Evolutionary conservation across 2,113 vertebrate species (phyloP), one percentile per base, ranked within the genome.

Genomic region (Tragelaphus imberbis): DNA sequence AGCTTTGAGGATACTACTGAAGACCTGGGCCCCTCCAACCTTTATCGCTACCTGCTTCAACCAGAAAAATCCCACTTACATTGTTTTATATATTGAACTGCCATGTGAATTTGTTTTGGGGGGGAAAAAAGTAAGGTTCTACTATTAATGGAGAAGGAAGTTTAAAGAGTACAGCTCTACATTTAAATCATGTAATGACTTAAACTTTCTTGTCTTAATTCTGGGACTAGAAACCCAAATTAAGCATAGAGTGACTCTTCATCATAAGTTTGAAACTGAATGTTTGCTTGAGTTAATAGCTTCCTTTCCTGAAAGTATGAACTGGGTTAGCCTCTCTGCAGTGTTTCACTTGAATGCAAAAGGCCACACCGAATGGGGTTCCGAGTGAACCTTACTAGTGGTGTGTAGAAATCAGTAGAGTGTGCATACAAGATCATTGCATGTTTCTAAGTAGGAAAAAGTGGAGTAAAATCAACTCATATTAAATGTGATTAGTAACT

Each of bases 1-100:
- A 77, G n/a, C 44, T 84, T 40, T 93, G 51, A 9, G 27, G 23
- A 19, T 47, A 33, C 12, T 6, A 17, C 9, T 23, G 25, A 33
- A 19, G 19, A 3, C 19, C 44, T 0, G 0, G 13, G 59, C 3
- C 40, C 25, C 3, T 65, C 47, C 28, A 5, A 10, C 47, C 2
- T 19, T 84, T 47, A 0, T 51, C 63, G 40, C 40, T 40, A 14
- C 17, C 44, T 82, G 33, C n/a, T 77, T 92, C 80, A 90, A 7
- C 55, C 33, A 90, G 68, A 81, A 63, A 10, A 75, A 6, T 51
- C 36, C 51, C n/a, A 7, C 33, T 40, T 82, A 4, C 9, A 15
- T 58, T 40, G 1, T 80, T 89, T 51, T 75, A n/a, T 58, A 40
- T 79, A 19, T 23, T 12, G 56, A 25, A 58, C 30, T 68, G 94